Conservation (phyloP, 2,797 vertebrate genomes). For the Ptychadena robeensis region DNA sequence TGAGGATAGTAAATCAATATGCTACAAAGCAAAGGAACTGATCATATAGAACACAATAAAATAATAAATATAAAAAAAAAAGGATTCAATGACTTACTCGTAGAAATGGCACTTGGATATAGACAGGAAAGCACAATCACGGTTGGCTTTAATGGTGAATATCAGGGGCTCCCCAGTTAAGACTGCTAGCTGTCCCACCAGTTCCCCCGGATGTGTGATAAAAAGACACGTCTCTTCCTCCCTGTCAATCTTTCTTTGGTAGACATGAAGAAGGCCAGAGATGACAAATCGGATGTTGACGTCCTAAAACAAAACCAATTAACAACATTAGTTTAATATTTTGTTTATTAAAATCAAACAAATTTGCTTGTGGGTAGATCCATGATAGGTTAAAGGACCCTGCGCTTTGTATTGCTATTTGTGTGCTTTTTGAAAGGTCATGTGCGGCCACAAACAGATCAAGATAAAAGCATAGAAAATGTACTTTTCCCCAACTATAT, state of each 20-base stretch:
- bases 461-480: no score
- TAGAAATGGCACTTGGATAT: constrained; percentile 94
- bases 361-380: background rate
- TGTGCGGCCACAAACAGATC: no score
- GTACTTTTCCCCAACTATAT: no score
- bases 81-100: constrained; percentile 83
- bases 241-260: constrained; percentile 90
- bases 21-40: no score
- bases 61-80: no score
- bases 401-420: no score
- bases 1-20: no score
- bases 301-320: constrained; percentile 76
- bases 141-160: constrained; percentile 89
- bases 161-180: constrained; percentile 94
- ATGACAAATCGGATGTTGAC: constrained; percentile 89
- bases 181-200: constrained; percentile 92
- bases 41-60: no score
- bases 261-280: constrained; percentile 88
- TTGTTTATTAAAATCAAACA: no score
- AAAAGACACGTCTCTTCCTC: constrained; percentile 90
- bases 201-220: constrained; percentile 88
- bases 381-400: no score
- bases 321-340: no score
- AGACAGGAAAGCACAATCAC: constrained; percentile 89
- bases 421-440: no score